Base-by-base conservation (phyloP, 2,888 invertebrate genomes). In the Cosmia pyralina region DNA sequence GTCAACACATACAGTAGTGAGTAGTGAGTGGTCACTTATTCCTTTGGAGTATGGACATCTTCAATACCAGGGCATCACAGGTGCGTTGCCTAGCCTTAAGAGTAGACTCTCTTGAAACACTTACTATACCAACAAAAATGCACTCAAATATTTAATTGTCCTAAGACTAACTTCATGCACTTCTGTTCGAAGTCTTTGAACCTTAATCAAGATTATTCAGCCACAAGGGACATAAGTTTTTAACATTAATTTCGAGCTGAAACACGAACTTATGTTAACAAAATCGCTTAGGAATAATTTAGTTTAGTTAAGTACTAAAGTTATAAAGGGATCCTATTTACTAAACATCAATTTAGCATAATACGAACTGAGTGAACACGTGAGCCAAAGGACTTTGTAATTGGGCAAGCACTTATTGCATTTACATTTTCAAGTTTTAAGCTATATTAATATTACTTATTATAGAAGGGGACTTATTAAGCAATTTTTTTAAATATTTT, bases 251-350 rank as follows among this genome's bases (percentile, higher is more conserved):
- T 75, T 66, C 55, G 66, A 46, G 19, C 65, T 84, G 53, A 62
- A 80, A 80, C 75, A 74, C 66, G 22, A 81, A 81, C 81, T 84
- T 71, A 50, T 67, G 55, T 59, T 65, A 84, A 59, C 68, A 75
- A 81, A 81, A 84, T 84, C 68, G 81, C 84, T 81, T 84, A 66
- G 76, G 82, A 81, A 81, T 84, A 81, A 81, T 71, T 81, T 63
- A 66, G 77, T 84, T 84, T 38, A 67, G 52, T 60, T 68, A 81
- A 81, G 84, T 71, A 75, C 77, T 69, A n/a, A 75, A 81, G 62
- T 84, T 81, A 2, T 62, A 48, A 65, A 73, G 80, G 70, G 67
- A 80, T 66, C n/a, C 10, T 81, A 84, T 81, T 70, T 75, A 81
- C 57, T 68, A 75, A 81, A 81, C 84, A 81, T 81, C 68, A 84